phyloP scores from a whole-genome alignment of 2,113 vertebrate genomes.

The Scolopax mira region DNA sequence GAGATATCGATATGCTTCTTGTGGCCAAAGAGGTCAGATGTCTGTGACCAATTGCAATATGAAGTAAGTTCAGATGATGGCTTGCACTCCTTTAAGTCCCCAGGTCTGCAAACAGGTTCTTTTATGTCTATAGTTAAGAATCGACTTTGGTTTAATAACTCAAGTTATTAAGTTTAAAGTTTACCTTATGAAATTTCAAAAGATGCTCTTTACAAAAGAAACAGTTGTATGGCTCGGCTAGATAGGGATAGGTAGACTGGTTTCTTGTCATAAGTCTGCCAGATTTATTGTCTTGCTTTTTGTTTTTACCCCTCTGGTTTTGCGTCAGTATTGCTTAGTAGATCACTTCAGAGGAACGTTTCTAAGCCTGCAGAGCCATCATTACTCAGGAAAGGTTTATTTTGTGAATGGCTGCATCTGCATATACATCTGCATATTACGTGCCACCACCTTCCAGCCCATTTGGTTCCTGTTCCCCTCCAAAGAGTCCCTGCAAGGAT shows the following conservation, averaged over 20 bases:
- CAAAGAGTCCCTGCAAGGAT: neutral
- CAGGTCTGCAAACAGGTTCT: neutral
- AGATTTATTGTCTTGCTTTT: neutral
- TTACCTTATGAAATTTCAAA: neutral
- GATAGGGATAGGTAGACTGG: rapidly evolving
- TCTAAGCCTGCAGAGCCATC: neutral
- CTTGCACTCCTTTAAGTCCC: neutral
- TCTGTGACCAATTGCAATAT: neutral
- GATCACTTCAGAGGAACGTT: neutral
- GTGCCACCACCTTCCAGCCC: neutral
- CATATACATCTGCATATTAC: neutral
- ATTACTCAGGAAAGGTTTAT: neutral
- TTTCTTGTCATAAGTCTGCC: neutral
- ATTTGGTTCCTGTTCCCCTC: neutral
- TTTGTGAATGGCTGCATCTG: neutral
- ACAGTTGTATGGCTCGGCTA: neutral
- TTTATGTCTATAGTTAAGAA: neutral
- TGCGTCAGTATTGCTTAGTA: neutral
- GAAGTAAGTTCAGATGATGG: neutral
- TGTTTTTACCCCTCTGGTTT: neutral
- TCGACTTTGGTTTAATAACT: neutral
- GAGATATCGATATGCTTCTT: neutral
- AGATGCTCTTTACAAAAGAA: neutral
- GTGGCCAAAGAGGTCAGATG: neutral
- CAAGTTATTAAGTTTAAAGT: neutral